A percentile compares a stretch with the other conserved stretches of the same genome.
Evolutionary conservation across 2,797 vertebrate genomes (phyloP).

Genomic region (Phyllotis vaccarum): DNA sequence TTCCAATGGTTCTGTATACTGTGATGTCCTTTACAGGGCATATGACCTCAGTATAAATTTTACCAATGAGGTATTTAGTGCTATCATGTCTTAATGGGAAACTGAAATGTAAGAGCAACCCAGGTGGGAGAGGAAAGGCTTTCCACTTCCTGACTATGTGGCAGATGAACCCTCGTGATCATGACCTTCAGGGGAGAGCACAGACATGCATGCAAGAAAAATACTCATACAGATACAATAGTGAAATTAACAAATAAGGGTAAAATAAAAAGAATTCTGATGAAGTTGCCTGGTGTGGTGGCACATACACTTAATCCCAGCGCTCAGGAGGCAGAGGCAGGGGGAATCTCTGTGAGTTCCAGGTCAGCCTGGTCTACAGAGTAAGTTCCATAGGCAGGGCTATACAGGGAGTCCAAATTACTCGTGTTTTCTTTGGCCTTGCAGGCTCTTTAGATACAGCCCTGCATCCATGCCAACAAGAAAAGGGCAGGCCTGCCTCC

Average conservation of each 20-base stretch:
- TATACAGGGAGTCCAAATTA: neutral
- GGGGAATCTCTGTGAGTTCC: neutral
- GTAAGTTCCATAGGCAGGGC: neutral
- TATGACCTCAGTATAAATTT: neutral
- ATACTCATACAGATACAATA: neutral
- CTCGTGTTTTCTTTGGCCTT: neutral
- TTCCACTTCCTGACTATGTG: fast-evolving
- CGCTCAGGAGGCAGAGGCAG: neutral
- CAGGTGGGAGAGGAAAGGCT: neutral
- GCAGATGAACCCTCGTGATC: no score
- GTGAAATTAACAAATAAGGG: neutral
- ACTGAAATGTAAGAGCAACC: neutral
- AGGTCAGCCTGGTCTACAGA: neutral
- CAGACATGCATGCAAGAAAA: neutral
- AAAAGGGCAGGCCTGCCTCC: neutral
- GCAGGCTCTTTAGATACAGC: neutral
- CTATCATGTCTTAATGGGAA: neutral
- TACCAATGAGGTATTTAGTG: neutral
- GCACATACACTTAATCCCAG: neutral
- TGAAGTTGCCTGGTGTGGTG: neutral
- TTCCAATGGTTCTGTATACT: neutral
- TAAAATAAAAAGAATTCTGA: neutral
- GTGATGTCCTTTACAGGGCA: neutral
- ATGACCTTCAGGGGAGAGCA: neutral
- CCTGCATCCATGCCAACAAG: neutral